Conservation (phyloP, 1,140 invertebrate species). For the Drosophila melanogaster region DNA sequence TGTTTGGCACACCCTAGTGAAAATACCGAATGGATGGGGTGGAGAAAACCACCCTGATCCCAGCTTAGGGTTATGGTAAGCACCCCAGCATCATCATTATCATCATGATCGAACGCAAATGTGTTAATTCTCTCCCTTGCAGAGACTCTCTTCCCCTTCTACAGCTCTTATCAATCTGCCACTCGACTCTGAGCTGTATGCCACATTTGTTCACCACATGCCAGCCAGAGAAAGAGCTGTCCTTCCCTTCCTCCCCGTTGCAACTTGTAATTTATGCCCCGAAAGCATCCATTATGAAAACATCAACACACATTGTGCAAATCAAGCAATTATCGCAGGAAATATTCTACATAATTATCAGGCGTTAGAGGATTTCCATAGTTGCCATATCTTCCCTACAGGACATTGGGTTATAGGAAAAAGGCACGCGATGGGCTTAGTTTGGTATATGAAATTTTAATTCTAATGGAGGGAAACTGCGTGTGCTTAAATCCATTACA, state of each 20-base stretch:
- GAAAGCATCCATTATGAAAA: slow-evolving; percentile 72
- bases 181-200: slow-evolving; percentile 69
- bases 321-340: slow-evolving; percentile 78
- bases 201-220: slow-evolving; percentile 48
- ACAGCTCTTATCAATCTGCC: slow-evolving; percentile 69
- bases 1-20: slow-evolving; percentile 57
- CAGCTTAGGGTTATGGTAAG: slow-evolving; percentile 2
- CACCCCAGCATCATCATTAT: slow-evolving; percentile 70
- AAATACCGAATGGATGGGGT: not conserved
- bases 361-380: slow-evolving; percentile 49
- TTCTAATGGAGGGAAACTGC: slow-evolving; percentile 18
- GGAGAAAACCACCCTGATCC: slow-evolving; percentile 41
- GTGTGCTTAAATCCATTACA: slow-evolving; percentile 30
- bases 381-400: slow-evolving; percentile 2
- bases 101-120: slow-evolving; percentile 65
- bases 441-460: slow-evolving; percentile 31
- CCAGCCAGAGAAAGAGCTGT: slow-evolving; percentile 17
- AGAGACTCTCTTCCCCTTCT: not conserved
- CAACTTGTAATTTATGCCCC: slow-evolving; percentile 69
- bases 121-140: slow-evolving; percentile 63
- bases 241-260: slow-evolving; percentile 23
- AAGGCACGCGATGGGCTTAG: slow-evolving; percentile 41
- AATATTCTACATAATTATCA: slow-evolving; percentile 76
- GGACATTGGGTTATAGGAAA: slow-evolving; percentile 13
- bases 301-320: slow-evolving; percentile 79